A percentile compares a stretch with the other conserved stretches of the same genome.
These are phyloP conservation scores for Apodemus sylvaticus DNA, from an alignment of 2,113 vertebrate genomes.

Conservation along the genomic window DNA sequence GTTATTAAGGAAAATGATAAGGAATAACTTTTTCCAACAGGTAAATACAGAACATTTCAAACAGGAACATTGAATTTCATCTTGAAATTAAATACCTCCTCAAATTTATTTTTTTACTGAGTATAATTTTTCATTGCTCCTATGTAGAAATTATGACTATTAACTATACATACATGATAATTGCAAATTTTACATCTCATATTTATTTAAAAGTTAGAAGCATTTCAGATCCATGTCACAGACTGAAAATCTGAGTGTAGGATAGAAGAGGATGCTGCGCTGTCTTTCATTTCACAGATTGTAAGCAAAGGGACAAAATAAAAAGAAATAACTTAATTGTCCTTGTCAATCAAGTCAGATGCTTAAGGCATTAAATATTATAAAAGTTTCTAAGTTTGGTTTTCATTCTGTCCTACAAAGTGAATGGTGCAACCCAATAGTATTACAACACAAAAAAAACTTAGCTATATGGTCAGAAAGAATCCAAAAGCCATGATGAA, in stretches of 20 bases:
- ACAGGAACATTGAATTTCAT: background rate
- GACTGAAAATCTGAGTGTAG: background rate
- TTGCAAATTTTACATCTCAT: background rate
- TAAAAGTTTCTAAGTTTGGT: constrained; percentile 31
- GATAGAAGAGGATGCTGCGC: background rate
- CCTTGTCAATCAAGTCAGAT: constrained; percentile 19
- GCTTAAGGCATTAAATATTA: background rate
- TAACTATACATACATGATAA: background rate
- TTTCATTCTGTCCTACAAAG: constrained; percentile 43
- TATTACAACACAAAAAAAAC: constrained; percentile 65
- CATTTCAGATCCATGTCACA: background rate
- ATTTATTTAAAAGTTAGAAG: constrained; percentile 8
- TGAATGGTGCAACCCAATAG: constrained; percentile 33
- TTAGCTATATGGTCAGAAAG: constrained; percentile 49
- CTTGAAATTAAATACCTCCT: background rate
- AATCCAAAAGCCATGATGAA: constrained; percentile 73
- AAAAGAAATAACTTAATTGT: background rate
- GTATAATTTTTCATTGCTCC: background rate
- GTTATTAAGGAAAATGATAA: constrained; percentile 46
- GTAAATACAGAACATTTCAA: constrained; percentile 32
- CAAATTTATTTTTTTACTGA: background rate
- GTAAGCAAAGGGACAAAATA: background rate
- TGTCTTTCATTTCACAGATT: background rate
- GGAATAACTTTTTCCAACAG: background rate
- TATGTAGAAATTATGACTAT: background rate